Evolutionary conservation across 2,888 invertebrate species (phyloP), one percentile per base, ranked within the genome.

Genomic region (Gortyna flavago): DNA sequence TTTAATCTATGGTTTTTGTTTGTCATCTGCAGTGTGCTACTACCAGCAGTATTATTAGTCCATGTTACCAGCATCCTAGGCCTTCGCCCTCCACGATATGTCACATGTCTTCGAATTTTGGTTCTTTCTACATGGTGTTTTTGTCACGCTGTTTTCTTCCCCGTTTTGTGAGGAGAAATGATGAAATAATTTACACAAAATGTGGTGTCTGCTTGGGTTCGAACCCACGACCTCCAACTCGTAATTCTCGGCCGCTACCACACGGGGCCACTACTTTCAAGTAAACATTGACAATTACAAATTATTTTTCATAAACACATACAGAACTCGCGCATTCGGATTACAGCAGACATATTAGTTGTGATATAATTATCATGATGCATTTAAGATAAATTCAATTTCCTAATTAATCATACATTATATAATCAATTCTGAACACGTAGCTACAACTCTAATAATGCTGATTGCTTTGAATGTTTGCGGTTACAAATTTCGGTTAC

Each of bases 341-440:
- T 79, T 64, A 67, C 32, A 70, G 29, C 21, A 57, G 41, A 57
- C 38, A 65, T 57, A 79, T 75, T 66, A 84, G 66, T 84, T 80
- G 69, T 80, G 59, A 69, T 65, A 41, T 54, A 80, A 84, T 80
- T 75, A 84, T 44, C 35, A 35, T 57, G 71, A 75, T 84, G 78
- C 74, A 73, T 85, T 85, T 81, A 78, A 72, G 81, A 84, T 78
- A 70, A 84, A 85, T 84, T 81, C 66, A 84, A 85, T 85, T 78
- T 73, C 51, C 66, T 78, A 84, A 85, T 84, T 85, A 84, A 84
- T 84, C 59, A 85, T 69, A 81, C 73, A 77, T 85, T 75, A 85
- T 57, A 81, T 57, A 70, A 85, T 81, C 62, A 85, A 85, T 85
- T 78, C 62, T 51, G 62, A 41, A 67, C 75, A 79, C 71, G 75